These are phyloP conservation scores for Drosophila oshimai DNA, from an alignment of 1,140 invertebrate genomes.

Conservation along the genomic window DNA sequence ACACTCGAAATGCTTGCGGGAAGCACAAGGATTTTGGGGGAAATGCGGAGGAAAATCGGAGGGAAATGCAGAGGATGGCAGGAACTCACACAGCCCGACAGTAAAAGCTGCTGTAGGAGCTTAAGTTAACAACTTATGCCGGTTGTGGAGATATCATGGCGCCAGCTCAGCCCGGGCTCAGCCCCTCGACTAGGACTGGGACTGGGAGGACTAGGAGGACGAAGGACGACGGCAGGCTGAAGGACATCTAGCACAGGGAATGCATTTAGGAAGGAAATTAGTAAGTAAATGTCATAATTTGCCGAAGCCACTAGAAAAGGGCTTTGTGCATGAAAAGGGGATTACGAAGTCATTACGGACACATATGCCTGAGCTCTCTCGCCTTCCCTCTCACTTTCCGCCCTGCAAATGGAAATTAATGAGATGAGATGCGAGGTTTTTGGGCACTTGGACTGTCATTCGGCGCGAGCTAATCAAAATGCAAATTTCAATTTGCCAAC, in stretches of 20 bases:
- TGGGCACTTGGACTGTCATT: conserved; percentile 24
- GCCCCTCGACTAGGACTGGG: conserved; percentile 2
- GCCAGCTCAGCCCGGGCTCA: conserved; percentile 11
- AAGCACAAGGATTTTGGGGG: conserved; percentile 10
- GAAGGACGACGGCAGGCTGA: not conserved
- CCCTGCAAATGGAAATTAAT: conserved; percentile 47
- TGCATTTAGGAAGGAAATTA: conserved; percentile 79
- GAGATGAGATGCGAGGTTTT: not conserved
- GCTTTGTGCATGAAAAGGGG: conserved; percentile 57
- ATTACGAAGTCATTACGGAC: conserved; percentile 71
- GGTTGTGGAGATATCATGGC: conserved; percentile 38
- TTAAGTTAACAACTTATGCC: conserved; percentile 79
- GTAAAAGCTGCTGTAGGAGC: conserved; percentile 50
- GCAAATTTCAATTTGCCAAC: conserved; percentile 76
- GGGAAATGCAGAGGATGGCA: conserved; percentile 18
- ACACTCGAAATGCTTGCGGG: conserved; percentile 34
- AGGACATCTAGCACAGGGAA: conserved; percentile 43
- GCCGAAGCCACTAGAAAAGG: conserved; percentile 47
- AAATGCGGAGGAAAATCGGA: conserved; percentile 1
- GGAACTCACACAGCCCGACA: conserved; percentile 22
- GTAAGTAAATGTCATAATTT: conserved; percentile 79
- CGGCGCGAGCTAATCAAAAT: conserved; percentile 66
- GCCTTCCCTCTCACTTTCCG: conserved; percentile 12
- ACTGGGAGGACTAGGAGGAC: not conserved
- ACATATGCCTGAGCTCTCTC: conserved; percentile 21